Evolutionary conservation across 64 coral and sea anemone genomes (phyloP).

Genomic region (Montipora efflorescens): DNA sequence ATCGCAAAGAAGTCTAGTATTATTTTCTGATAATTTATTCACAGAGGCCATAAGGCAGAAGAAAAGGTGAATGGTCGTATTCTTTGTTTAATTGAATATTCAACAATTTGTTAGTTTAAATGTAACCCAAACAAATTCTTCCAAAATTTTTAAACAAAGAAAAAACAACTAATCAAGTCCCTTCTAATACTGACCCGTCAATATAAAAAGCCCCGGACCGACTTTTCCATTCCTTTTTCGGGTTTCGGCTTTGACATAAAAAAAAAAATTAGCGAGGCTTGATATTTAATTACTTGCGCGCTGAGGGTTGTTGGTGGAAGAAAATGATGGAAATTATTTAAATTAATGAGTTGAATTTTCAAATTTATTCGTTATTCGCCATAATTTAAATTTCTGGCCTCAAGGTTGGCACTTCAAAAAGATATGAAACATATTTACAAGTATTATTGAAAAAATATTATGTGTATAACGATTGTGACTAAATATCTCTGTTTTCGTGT

Average conservation of each 20-base stretch:
- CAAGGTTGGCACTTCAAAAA: not conserved
- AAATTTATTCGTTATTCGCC: not conserved
- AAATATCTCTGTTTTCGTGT: not conserved
- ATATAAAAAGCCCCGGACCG: too few species aligned
- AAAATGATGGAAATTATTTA: not conserved
- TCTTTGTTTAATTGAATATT: slow-evolving; percentile 49
- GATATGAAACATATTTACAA: not conserved
- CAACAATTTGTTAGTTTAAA: slow-evolving; percentile 36
- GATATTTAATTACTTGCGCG: not conserved
- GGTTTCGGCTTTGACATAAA: not conserved
- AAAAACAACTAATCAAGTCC: too few species aligned
- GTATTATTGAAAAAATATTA: not conserved
- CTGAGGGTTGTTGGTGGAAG: not conserved
- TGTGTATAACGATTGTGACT: not conserved
- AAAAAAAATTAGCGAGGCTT: not conserved
- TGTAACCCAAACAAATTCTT: not conserved
- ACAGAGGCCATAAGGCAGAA: not conserved
- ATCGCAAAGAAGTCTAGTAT: not conserved
- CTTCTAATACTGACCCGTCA: too few species aligned
- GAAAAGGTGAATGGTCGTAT: slow-evolving; percentile 20
- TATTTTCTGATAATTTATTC: slow-evolving; percentile 48
- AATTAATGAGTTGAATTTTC: too few species aligned
- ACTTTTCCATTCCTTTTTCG: not conserved
- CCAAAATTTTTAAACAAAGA: not conserved
- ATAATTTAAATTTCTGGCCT: not conserved